Evolutionary conservation across 2,113 vertebrate species (phyloP), one percentile per base, ranked within the genome.

Genomic region (Halcyon senegalensis): DNA sequence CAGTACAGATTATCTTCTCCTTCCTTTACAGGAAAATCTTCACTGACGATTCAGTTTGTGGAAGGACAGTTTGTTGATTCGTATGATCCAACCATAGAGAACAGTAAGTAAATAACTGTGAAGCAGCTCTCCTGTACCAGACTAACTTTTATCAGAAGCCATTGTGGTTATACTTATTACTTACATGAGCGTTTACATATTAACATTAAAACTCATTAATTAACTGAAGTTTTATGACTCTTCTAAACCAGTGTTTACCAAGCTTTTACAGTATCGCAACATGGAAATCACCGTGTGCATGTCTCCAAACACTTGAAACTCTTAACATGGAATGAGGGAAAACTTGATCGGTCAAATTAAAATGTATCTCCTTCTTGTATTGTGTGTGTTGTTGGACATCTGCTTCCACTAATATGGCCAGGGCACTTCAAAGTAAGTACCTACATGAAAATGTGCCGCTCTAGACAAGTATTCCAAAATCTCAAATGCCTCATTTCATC

Each of bases 21-120:
- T 94, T 98, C 55, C 87, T 93, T 97, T 98, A 39, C 96, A 99
- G 99, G 99, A 96, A 99, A 99, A 98, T 99, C 99, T 80, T 99
- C 99, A 79, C 97, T 99, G 98, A 99, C 99, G 8, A 99, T 99
- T 97, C 99, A 99, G 98, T 99, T 99, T 98, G 99, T 99, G 92
- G 99, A 99, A 98, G 99, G 99, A 95, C 99, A 99, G 96, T 99
- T 99, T 98, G 99, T 99, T 87, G 99, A 99, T 98, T 99, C 99
- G 7, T 99, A 99, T 80, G 99, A 99, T 96, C 99, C 99, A 74
- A 99, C 99, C 97, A 99, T 99, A 98, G 99, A 99, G 98, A 99
- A 99, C 98, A 99, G 99, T 99, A 98, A 99, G 99, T 99, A 81
- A 90, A 87, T 62, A 69, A n/a, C 27, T 81, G 63, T 27, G 64